phyloP scores from a whole-genome alignment of 2,113 vertebrate species.

The Silurus asotus region DNA sequence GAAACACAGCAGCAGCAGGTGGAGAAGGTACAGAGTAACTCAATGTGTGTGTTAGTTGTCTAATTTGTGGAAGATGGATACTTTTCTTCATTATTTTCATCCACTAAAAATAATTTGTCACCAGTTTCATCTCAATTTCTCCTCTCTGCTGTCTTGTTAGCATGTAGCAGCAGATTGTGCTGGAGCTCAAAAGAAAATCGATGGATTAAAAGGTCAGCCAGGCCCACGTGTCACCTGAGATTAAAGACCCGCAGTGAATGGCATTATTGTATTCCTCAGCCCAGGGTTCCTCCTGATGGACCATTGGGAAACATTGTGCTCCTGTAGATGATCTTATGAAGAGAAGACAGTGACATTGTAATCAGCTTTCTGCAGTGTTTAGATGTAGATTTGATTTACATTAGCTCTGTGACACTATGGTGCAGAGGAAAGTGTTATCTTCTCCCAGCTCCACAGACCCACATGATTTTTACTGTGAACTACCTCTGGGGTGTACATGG shows the following conservation, averaged over 20 bases:
- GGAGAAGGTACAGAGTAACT: not conserved
- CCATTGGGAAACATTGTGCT: not conserved
- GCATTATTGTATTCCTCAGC: conserved; percentile 38
- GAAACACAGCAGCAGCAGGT: not conserved
- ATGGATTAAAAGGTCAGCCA: conserved; percentile 52
- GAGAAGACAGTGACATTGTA: not conserved
- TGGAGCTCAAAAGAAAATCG: conserved; percentile 45
- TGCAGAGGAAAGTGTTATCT: not conserved
- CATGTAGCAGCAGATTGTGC: conserved; percentile 32
- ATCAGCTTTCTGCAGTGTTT: not conserved
- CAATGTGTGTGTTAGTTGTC: not conserved
- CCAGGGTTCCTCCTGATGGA: not conserved
- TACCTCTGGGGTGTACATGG: not conserved
- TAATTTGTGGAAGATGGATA: not conserved
- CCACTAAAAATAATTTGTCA: not conserved
- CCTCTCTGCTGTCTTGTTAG: conserved; percentile 30
- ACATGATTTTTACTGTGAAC: not conserved
- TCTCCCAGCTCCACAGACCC: not conserved
- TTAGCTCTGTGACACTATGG: not conserved
- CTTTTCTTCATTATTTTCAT: not conserved
- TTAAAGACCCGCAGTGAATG: conserved; percentile 47
- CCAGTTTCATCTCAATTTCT: not conserved
- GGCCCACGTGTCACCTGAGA: conserved; percentile 47
- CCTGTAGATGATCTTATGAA: not conserved
- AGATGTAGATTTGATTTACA: not conserved